Base-by-base conservation (phyloP, 1,140 invertebrate species). In the Leptopilina boulardi region DNA sequence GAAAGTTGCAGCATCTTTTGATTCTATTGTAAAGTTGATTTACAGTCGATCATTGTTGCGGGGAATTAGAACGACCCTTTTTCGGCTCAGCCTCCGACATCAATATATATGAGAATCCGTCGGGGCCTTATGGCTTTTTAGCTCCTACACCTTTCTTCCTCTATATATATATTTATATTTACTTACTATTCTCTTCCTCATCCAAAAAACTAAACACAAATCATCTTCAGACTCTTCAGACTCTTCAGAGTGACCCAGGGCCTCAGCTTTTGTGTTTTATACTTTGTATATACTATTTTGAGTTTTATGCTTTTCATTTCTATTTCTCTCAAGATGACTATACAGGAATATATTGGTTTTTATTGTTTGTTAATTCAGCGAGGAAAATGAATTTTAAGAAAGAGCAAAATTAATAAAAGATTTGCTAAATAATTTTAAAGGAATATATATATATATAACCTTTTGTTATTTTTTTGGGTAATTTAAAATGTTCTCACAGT, bases 201-300 rank as follows among this genome's bases (percentile, higher is more conserved):
- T 82, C 77, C 73, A 73, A 80, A 75, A 82, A 84, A 84, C 77
- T 84, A n/a, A 79, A 82, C 79, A 84, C 82, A 84, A 84, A 84
- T 84, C 82, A 84, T 84, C 82, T 80, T 84, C 80, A 82, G 78
- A 79, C 73, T 66, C 59, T 59, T 59, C 8, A n/a, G n/a, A n/a
- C n/a, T n/a, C n/a, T n/a, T n/a, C n/a, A n/a, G n/a, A 11, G 10
- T 59, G 56, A 59, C 13, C 56, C 56, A 13, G 56, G 19, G 26
- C 56, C 26, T 23, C 19, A 23, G 23, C 21, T 21, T 59, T 59
- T 15, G 44, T 47, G 13, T 47, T 47, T 47, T n/a, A n/a, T 47
- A 47, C 44, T 47, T 47, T 47, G 13, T n/a, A n/a, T n/a, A n/a
- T 13, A 47, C 44, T 15, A 13, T n/a, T 47, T n/a, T n/a, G 13